Base-by-base conservation (phyloP, 2,888 invertebrate species). In the Ormyrus rosae region DNA sequence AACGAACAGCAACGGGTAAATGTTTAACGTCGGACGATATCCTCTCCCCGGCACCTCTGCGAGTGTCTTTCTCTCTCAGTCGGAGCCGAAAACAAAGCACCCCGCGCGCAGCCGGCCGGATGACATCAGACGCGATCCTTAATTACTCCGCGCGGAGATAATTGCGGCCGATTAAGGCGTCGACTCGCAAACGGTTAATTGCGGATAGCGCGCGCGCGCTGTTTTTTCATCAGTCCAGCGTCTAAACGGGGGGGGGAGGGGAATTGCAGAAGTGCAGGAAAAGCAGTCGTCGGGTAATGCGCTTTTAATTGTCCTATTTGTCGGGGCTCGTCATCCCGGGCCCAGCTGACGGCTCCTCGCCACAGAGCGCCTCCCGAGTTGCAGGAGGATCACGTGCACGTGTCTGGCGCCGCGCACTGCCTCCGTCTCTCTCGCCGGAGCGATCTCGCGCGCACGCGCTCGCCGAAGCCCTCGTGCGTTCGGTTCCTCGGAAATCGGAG, bases 271-370 rank as follows among this genome's bases (percentile, higher is more conserved):
- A 13, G 13, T 13, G 13, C 13, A 13, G 34, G 34, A 34, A 34
- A 34, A 34, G 34, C 34, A 34, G 34, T 34, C 34, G 34, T n/a
- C 9, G 9, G 19, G 2, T 89, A 88, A 89, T 88, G 87, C 83
- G 83, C 81, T 88, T 89, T 89, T 89, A 88, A 89, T 89, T 88
- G 87, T 89, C 88, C 85, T 88, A 89, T 88, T 89, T 88, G 86
- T 85, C 85, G 82, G 78, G 80, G 34, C 34, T 34, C 34, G 34
- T 34, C 34, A 34, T 34, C 34, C 34, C 34, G 34, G 34, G 3
- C 34, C 1, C 34, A 34, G 34, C 34, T 34, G 34, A 34, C 19
- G 19, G 34, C 34, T 34, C 34, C 34, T 34, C 0, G 34, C 34
- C 34, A 4, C 34, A 4, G 34, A 34, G 34, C 34, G 34, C 34